Evolutionary conservation across 1,140 invertebrate species (phyloP).

Genomic region (Drosophila bocqueti): DNA sequence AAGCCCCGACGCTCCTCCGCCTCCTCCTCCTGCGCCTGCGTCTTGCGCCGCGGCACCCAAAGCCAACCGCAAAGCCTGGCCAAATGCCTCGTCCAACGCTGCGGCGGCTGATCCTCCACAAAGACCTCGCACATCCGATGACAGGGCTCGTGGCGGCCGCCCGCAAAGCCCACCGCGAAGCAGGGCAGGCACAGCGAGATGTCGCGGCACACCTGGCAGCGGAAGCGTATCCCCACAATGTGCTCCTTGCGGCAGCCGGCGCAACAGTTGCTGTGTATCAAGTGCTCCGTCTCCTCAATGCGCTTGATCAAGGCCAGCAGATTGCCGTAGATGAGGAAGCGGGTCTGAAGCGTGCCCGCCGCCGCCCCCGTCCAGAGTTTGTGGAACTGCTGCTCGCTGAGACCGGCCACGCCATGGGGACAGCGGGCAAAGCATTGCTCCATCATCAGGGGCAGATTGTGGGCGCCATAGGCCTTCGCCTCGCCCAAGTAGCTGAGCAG

Average conservation of each 20-base stretch:
- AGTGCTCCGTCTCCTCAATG: conserved; percentile 76
- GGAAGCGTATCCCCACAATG: conserved; percentile 80
- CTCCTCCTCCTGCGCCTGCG: conserved; percentile 58
- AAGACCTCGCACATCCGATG: conserved; percentile 83
- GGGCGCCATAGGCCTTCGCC: conserved; percentile 69
- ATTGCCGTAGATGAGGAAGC: conserved; percentile 81
- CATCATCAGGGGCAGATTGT: conserved; percentile 69
- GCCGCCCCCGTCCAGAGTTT: conserved; percentile 64
- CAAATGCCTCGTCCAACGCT: conserved; percentile 67
- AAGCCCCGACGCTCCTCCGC: conserved; percentile 74
- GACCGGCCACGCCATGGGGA: conserved; percentile 64
- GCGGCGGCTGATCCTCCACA: conserved; percentile 66
- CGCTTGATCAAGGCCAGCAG: conserved; percentile 75
- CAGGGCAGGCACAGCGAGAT: conserved; percentile 77
- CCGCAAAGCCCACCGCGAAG: conserved; percentile 65
- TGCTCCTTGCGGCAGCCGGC: conserved; percentile 65
- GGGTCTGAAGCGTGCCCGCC: conserved; percentile 57
- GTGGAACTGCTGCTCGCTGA: conserved; percentile 73
- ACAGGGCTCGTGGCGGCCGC: conserved; percentile 59
- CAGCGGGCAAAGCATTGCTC: conserved; percentile 74
- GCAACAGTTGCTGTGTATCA: conserved; percentile 78
- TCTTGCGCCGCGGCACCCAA: conserved; percentile 38
- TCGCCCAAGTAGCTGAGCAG: conserved; percentile 76
- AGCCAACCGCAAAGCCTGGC: conserved; percentile 65
- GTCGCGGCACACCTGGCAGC: conserved; percentile 77